Conservation (phyloP, 1,140 invertebrate species). For the Scaptodrosophila lebanonensis region DNA sequence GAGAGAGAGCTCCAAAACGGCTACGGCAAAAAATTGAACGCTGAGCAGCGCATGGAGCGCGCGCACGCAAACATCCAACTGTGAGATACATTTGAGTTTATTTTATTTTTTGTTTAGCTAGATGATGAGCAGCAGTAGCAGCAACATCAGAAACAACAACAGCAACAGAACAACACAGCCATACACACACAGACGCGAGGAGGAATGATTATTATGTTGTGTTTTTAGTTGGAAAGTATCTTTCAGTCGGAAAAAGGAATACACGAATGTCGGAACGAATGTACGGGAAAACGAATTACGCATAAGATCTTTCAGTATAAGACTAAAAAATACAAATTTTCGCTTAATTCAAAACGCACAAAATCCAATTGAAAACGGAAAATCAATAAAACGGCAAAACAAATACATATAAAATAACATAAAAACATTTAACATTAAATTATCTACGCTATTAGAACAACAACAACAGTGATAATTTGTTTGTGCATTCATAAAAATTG, state of each 20-base stretch:
- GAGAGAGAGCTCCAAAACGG: conserved; percentile 1
- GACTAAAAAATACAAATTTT: conserved; percentile 38
- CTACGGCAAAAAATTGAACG: conserved; percentile 3
- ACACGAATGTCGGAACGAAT: conserved; percentile 56
- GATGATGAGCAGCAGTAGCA: conserved; percentile 51
- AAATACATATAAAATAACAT: conserved; percentile 21
- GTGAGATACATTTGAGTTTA: conserved; percentile 67
- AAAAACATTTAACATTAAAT: conserved; percentile 12
- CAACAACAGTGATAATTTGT: conserved; percentile 32
- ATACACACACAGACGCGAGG: conserved; percentile 18
- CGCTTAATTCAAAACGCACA: conserved; percentile 37
- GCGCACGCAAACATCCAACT: conserved; percentile 56
- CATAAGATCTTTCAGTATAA: conserved; percentile 54
- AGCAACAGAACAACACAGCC: conserved; percentile 43
- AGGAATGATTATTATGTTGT: conserved; percentile 59
- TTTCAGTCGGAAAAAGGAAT: conserved; percentile 70
- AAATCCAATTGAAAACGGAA: conserved; percentile 20
- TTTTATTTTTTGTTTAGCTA: conserved; percentile 58
- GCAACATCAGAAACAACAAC: conserved; percentile 24
- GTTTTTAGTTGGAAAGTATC: conserved; percentile 70
- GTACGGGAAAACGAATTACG: conserved; percentile 50
- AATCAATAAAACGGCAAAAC: conserved; percentile 24
- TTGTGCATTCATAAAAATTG: conserved; percentile 29
- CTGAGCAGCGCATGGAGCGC: conserved; percentile 30
- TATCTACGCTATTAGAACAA: conserved; percentile 23